phyloP scores from a whole-genome alignment of 2,797 vertebrate species.

The Dendrocincla fuliginosa region DNA sequence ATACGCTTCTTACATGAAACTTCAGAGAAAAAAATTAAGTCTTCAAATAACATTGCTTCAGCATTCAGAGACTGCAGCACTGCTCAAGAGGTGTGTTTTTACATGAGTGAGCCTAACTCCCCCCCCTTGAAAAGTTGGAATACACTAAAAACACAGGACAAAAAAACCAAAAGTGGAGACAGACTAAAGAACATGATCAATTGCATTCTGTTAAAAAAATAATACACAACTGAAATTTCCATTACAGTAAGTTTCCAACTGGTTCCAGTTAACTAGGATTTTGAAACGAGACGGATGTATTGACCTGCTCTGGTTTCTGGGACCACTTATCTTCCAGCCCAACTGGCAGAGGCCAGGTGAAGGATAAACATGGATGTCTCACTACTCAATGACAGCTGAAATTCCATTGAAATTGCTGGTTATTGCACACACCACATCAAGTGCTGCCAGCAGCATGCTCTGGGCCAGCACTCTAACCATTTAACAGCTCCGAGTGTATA shows the following conservation, averaged over 20 bases:
- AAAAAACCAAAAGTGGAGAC: not conserved
- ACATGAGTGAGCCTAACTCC: not conserved
- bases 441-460: not conserved
- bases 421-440: not conserved
- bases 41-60: not conserved
- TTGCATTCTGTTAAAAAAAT: constrained; percentile 5
- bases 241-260: constrained; percentile 54
- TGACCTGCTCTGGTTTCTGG: constrained; percentile 46
- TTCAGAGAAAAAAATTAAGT: not conserved
- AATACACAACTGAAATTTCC: not conserved
- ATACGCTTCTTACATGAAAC: not conserved
- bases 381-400: not conserved
- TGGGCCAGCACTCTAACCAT: not conserved
- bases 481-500: not conserved
- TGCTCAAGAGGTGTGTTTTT: not conserved
- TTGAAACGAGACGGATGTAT: not conserved
- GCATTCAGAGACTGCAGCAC: not conserved
- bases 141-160: not conserved
- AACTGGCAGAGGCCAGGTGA: constrained; percentile 50
- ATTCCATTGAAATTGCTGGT: constrained; percentile 15
- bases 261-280: constrained; percentile 45
- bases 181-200: not conserved
- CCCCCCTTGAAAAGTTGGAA: not conserved
- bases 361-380: constrained; percentile 27
- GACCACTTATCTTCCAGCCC: constrained; percentile 41